Conservation (phyloP, 2,797 vertebrate genomes). For the Hybognathus amarus region DNA sequence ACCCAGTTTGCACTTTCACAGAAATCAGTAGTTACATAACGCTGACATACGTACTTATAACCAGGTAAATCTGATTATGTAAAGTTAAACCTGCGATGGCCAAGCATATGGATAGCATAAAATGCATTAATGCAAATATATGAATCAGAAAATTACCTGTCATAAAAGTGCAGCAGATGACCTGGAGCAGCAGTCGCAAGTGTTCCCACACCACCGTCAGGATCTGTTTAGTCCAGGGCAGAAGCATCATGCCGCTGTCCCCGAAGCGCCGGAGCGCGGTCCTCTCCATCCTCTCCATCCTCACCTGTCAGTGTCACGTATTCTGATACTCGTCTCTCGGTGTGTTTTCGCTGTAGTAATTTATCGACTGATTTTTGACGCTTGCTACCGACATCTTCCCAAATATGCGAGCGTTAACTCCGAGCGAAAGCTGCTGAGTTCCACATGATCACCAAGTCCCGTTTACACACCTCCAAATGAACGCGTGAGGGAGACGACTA, state of each 20-base stretch:
- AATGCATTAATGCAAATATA: background rate
- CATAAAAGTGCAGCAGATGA: constrained; percentile 80
- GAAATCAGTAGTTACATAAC: background rate
- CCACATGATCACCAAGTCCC: constrained; percentile 22
- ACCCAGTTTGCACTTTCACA: background rate
- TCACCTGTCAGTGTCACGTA: constrained; percentile 70
- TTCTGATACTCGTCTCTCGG: constrained; percentile 76
- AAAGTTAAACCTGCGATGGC: background rate
- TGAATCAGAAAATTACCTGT: constrained; percentile 67
- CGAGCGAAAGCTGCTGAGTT: constrained; percentile 29
- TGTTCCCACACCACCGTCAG: constrained; percentile 79
- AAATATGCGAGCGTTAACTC: constrained; percentile 31
- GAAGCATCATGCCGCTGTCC: constrained; percentile 71
- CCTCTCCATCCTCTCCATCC: constrained; percentile 75
- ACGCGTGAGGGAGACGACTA: background rate
- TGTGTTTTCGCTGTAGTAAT: constrained; percentile 1
- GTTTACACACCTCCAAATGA: background rate
- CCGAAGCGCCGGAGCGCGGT: constrained; percentile 74
- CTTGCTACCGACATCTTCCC: constrained; percentile 52
- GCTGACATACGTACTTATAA: background rate
- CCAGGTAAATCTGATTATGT: background rate
- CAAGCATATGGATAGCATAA: background rate
- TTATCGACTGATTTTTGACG: background rate
- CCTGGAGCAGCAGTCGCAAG: constrained; percentile 75
- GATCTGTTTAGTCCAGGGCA: constrained; percentile 80